Base-by-base conservation (phyloP, 53 echinoderm and acorn worm species). In the Crossaster papposus region DNA sequence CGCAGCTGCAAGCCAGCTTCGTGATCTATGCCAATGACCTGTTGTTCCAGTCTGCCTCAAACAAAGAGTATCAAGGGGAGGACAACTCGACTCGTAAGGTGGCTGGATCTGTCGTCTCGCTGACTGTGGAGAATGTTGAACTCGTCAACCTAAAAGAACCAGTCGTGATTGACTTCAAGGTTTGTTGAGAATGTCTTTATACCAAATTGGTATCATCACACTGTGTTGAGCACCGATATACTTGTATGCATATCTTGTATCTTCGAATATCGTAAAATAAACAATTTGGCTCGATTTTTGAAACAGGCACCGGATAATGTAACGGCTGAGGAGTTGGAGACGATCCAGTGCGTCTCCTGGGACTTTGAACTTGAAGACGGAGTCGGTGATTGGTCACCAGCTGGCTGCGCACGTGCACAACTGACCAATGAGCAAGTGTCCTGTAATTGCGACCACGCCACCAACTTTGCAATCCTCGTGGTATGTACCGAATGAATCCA, bases 391-490 rank as follows among this genome's bases (percentile, higher is more conserved):
- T 96, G 96, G 96, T 96, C 96, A 4, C 36, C 38, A 13, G 76
- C 72, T 15, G 96, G 96, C 20, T 96, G 96, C 51, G 51, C 0
- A 11, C 64, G 81, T 38, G 65, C 63, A 30, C 82, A 80, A 32
- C 70, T 84, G 33, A 80, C 36, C 38, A 83, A 88, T 30, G 77
- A 68, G 14, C 31, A 28, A 18, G 84, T 96, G 14, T 68, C 83
- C 15, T 96, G 96, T 87, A 51, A 86, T 0, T 96, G 96, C 72
- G 64, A 84, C 83, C 96, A 96, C 81, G 90, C 95, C 14, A 96
- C 96, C 58, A 96, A 95, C 84, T 96, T 96, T 83, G 96, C 96
- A 2, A 94, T 96, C 23, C 78, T 96, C 14, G 70, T 96, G 93
- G 96, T 96, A 79, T 77, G 92, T 92, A 23, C 26, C 22, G 12